Conservation (phyloP, 2,888 invertebrate species). For the Mesorhabditis sp. region DNA sequence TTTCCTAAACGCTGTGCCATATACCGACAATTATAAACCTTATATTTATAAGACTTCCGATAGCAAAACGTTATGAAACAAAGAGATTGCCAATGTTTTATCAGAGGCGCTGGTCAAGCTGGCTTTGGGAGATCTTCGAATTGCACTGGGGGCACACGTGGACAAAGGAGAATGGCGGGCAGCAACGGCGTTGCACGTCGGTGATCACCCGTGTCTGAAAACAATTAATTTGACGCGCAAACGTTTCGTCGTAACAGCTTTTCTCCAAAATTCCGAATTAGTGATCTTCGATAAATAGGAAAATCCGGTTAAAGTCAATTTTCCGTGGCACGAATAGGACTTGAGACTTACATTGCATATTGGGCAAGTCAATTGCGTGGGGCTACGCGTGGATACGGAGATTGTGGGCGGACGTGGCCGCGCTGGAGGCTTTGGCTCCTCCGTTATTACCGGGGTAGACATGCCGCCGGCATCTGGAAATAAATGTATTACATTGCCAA, state of each 20-base stretch:
- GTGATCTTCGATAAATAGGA: too few relatives aligned
- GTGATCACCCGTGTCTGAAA: background rate
- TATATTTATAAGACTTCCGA: too few relatives aligned
- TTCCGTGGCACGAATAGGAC: background rate
- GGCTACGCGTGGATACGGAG: background rate
- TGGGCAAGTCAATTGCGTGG: conserved; percentile 2
- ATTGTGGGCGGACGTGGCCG: background rate
- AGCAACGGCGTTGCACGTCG: background rate
- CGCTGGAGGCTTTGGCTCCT: background rate
- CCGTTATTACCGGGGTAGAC: conserved; percentile 1
- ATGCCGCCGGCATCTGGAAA: background rate
- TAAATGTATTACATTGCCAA: background rate
- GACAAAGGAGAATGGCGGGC: background rate
- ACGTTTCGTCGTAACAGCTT: too few relatives aligned
- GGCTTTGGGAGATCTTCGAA: background rate
- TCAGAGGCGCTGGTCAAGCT: background rate
- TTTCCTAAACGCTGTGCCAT: too few relatives aligned
- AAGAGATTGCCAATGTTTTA: too few relatives aligned
- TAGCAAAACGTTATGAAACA: too few relatives aligned
- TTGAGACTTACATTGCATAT: background rate
- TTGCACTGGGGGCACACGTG: conserved; percentile 6
- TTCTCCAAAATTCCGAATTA: too few relatives aligned
- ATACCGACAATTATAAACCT: too few relatives aligned
- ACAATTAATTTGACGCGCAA: too few relatives aligned
- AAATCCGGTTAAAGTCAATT: background rate